phyloP scores from a whole-genome alignment of 2,113 vertebrate species.

The Tenebrosternarchus preto region DNA sequence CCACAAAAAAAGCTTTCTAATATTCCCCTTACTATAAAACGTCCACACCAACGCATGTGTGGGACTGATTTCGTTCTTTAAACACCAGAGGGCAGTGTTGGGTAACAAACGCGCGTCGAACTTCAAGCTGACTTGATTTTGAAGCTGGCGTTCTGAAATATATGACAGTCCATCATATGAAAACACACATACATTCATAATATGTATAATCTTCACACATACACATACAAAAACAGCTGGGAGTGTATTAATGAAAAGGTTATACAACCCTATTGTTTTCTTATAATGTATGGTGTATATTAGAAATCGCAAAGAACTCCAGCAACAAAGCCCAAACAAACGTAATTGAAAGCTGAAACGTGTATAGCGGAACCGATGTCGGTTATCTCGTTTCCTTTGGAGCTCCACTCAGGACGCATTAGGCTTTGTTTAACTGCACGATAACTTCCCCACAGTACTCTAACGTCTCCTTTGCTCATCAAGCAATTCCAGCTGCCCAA shows the following conservation, averaged over 20 bases:
- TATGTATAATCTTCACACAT: conserved; percentile 2
- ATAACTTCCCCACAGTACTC: not conserved
- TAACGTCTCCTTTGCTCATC: not conserved
- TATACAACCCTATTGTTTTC: not conserved
- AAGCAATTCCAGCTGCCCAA: not conserved
- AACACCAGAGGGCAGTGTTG: not conserved
- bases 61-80: not conserved
- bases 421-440: not conserved
- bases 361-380: no score
- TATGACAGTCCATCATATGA: no score
- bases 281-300: not conserved
- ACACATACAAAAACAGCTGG: no score
- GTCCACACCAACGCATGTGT: not conserved
- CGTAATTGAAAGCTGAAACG: no score
- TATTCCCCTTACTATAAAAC: not conserved
- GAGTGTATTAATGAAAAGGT: not conserved
- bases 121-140: no score
- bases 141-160: no score
- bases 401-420: not conserved
- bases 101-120: not conserved
- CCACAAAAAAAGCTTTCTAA: no score
- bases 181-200: no score
- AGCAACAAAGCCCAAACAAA: no score
- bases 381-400: no score
- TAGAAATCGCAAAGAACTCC: no score